Percentiles rank a stretch among this genome's conserved stretches.
phyloP scores from a whole-genome alignment of 1,140 invertebrate species.

The Mya arenaria region DNA sequence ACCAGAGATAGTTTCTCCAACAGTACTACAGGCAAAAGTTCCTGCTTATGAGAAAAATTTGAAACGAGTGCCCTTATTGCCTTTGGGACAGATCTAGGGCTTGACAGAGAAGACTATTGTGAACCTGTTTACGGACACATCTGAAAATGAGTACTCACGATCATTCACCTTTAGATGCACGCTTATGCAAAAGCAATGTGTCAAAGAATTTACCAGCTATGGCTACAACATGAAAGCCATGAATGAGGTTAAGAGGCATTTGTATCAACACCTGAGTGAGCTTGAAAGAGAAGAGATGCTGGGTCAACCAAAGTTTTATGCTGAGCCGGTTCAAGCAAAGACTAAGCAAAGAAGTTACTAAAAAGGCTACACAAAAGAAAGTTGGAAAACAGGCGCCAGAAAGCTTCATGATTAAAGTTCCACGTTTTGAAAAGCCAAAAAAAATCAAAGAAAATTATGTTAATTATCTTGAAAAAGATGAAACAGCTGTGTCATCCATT shows the following conservation, averaged over 20 bases:
- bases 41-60: no score
- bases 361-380: no score
- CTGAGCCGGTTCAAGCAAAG: slow-evolving; percentile 70
- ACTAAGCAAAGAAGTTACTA: no score
- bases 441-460: neutral
- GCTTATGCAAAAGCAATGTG: slow-evolving; percentile 82
- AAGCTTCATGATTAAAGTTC: no score
- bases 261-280: slow-evolving; percentile 73
- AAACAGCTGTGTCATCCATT: neutral
- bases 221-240: slow-evolving; percentile 84
- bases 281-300: slow-evolving; percentile 35
- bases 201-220: slow-evolving; percentile 84
- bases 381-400: no score
- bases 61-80: no score
- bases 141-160: slow-evolving; percentile 83
- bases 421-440: no score
- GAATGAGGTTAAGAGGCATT: slow-evolving; percentile 83
- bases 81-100: slow-evolving; percentile 82
- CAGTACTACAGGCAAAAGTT: no score
- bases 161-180: slow-evolving; percentile 84
- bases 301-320: slow-evolving; percentile 62
- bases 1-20: slow-evolving; percentile 10
- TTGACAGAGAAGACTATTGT: slow-evolving; percentile 83
- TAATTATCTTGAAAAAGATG: neutral
- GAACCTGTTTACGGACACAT: slow-evolving; percentile 84